Evolutionary conservation across 2,113 vertebrate genomes (phyloP), one percentile per base, ranked within the genome.

Genomic region (Formicarius rufipectus): DNA sequence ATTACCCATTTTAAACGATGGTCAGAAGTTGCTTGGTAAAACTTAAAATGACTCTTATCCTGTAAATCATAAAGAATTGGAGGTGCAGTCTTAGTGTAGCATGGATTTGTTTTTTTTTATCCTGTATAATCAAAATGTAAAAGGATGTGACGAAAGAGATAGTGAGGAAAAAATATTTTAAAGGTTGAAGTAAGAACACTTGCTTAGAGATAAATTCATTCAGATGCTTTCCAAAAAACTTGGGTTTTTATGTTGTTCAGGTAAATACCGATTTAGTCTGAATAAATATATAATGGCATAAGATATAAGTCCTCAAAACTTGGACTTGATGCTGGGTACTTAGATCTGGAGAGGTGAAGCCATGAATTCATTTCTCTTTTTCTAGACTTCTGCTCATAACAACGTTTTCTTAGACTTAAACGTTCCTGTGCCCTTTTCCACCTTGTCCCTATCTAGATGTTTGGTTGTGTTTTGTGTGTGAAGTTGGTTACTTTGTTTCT

Each of bases 31-130:
- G 33, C 42, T 64, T 63, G 21, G 28, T 80, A 59, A 67, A 80
- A 55, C 28, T 60, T 71, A 18, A 0, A 0, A 1, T 7, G 49
- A 23, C 8, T 37, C 4, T 35, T 62, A 9, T 23, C 12, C 8
- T 49, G 6, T 37, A 19, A 82, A 17, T 66, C 10, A 6, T 10
- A 23, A 82, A 74, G 33, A 47, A 25, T 39, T 45, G 14, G 24
- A 74, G 27, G 9, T 39, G 37, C 10, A 25, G 14, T 45, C 7
- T 42, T 73, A 42, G 10, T 21, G 9, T 52, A 31, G 67, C 42
- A 39, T 35, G 40, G 28, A 24, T 66, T 79, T 77, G 23, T 4
- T 5, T 27, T 60, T 87, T 13, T 84, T 75, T n/a, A n/a, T n/a
- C n/a, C 8, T 90, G 0, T 21, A 0, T n/a, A 58, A 20, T 40